phyloP scores from a whole-genome alignment of 2,113 vertebrate species.

The Pelmatolapia mariae region DNA sequence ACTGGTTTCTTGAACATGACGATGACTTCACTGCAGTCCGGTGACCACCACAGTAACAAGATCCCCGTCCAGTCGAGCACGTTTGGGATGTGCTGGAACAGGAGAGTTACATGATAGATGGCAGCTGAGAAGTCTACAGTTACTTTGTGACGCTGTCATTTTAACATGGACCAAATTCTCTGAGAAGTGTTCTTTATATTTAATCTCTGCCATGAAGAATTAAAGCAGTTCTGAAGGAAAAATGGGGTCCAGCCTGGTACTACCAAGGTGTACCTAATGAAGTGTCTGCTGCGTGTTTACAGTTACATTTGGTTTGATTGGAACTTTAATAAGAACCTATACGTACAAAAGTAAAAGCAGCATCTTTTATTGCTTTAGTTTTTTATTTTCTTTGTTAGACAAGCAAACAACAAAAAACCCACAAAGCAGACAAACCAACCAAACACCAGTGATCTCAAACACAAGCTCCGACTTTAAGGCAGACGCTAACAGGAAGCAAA shows the following conservation, averaged over 20 bases:
- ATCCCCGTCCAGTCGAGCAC: fast-evolving
- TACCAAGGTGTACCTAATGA: background rate
- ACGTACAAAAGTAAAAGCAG: background rate
- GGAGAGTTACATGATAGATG: background rate
- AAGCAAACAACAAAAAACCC: conserved; percentile 23
- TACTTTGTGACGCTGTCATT: background rate
- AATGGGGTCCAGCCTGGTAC: fast-evolving
- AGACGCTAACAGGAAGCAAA: background rate
- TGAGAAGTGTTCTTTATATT: background rate
- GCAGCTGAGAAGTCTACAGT: background rate
- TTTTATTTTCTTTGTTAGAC: conserved; percentile 33
- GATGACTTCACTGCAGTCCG: background rate
- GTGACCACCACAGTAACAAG: fast-evolving
- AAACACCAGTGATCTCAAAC: conserved; percentile 16
- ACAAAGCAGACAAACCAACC: conserved; percentile 14
- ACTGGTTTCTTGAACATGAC: fast-evolving
- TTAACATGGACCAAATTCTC: background rate
- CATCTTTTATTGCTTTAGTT: background rate
- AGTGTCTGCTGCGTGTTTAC: fast-evolving
- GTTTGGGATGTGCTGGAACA: background rate
- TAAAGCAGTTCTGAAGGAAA: background rate
- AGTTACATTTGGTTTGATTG: background rate
- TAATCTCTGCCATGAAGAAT: background rate
- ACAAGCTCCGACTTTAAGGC: conserved; percentile 44
- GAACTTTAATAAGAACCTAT: background rate